Evolutionary conservation across 2,888 invertebrate genomes (phyloP).

Genomic region (Phragmatobia fuliginosa): DNA sequence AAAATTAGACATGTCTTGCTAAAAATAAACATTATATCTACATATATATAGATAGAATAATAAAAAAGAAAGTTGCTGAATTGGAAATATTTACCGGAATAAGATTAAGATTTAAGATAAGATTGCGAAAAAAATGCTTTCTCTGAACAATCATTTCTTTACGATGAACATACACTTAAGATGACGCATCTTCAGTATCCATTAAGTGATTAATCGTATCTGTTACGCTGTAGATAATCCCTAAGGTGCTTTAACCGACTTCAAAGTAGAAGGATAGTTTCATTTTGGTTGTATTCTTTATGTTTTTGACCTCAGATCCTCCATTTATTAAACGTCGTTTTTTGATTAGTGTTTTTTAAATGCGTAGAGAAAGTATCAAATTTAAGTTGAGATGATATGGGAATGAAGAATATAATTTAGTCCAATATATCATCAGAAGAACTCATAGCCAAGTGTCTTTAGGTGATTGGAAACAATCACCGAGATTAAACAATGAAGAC

Average conservation of each 20-base stretch:
- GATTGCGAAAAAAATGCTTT: not conserved
- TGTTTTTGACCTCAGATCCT: too few relatives aligned
- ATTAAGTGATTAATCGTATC: not conserved
- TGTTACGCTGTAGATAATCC: not conserved
- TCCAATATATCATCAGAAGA: too few relatives aligned
- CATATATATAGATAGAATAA: not conserved
- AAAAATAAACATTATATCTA: too few relatives aligned
- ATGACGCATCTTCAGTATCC: not conserved
- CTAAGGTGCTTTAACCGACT: not conserved
- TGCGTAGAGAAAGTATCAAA: too few relatives aligned
- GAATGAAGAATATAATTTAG: too few relatives aligned
- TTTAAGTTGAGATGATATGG: too few relatives aligned
- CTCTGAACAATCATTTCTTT: not conserved
- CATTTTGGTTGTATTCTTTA: too few relatives aligned
- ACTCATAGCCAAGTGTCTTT: too few relatives aligned
- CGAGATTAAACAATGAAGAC: too few relatives aligned
- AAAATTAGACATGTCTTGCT: too few relatives aligned
- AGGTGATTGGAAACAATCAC: too few relatives aligned
- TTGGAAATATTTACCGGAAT: not conserved
- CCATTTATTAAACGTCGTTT: too few relatives aligned
- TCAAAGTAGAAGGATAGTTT: not conserved
- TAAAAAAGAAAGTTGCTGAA: not conserved
- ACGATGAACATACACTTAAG: not conserved
- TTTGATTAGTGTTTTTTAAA: not conserved
- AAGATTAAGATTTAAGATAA: conserved; percentile 2